These are phyloP conservation scores for Rotaria macrura DNA, from an alignment of 2,888 invertebrate genomes.

Conservation along the genomic window DNA sequence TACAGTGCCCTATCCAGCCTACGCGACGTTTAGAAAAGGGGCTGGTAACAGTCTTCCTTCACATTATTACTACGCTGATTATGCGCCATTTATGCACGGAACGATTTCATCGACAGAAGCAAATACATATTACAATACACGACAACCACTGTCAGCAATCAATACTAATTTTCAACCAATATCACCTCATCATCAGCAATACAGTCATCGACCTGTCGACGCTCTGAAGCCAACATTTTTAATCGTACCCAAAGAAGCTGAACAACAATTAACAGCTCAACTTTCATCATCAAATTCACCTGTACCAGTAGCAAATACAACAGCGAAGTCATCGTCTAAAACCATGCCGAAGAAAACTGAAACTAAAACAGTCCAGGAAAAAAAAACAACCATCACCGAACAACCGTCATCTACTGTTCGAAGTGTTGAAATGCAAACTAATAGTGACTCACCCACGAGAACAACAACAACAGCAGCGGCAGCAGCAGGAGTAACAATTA, in stretches of 20 bases:
- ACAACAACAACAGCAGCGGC: neutral
- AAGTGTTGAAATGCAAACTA: neutral
- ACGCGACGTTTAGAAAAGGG: neutral
- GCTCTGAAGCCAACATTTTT: constrained; percentile 6
- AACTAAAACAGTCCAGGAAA: neutral
- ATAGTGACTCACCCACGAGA: neutral
- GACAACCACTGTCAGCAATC: neutral
- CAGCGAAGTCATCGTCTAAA: neutral
- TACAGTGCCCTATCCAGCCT: neutral
- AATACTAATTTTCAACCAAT: constrained; percentile 7
- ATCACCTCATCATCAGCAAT: constrained; percentile 15
- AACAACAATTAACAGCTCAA: neutral
- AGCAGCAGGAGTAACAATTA: neutral
- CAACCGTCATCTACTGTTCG: neutral
- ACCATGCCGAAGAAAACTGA: neutral
- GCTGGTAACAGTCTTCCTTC: neutral
- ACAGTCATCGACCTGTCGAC: neutral
- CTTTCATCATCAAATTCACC: neutral
- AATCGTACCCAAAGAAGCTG: neutral
- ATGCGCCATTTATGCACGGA: neutral
- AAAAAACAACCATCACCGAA: neutral
- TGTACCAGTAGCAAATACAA: neutral
- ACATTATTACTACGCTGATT: neutral
- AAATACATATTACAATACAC: neutral
- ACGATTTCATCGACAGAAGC: neutral